These are phyloP conservation scores for Calyptomena viridis DNA, from an alignment of 2,113 vertebrate species.

Conservation along the genomic window DNA sequence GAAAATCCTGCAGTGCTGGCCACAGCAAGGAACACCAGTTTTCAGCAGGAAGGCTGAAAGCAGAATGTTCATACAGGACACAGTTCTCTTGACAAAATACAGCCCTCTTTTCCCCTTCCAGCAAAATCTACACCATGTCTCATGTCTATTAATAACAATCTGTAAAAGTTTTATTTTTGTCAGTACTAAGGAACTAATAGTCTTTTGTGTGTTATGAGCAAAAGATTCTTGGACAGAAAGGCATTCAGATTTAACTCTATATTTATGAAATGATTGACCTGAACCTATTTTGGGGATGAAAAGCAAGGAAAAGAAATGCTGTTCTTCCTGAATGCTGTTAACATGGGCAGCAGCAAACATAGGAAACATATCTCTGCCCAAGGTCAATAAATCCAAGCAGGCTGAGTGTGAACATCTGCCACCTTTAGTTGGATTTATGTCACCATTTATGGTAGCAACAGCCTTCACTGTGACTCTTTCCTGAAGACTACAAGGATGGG, in stretches of 20 bases:
- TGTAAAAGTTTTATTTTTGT: neutral
- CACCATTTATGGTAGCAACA: conserved; percentile 39
- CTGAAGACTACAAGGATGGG: neutral
- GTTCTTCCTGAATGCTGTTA: neutral
- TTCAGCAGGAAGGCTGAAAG: neutral
- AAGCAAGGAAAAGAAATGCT: neutral
- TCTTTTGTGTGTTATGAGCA: neutral
- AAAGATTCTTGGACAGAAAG: neutral
- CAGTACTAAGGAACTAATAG: neutral
- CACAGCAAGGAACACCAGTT: neutral
- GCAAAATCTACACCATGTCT: neutral
- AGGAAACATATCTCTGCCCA: neutral
- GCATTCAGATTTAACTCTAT: neutral
- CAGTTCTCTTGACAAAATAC: neutral
- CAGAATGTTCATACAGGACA: neutral
- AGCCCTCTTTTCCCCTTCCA: neutral
- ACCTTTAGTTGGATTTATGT: neutral
- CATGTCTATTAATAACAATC: conserved; percentile 11
- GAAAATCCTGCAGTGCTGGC: neutral
- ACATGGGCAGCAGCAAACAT: neutral
- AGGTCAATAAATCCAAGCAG: neutral
- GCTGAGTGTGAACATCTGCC: neutral
- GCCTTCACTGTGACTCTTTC: neutral
- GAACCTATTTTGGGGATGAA: neutral
- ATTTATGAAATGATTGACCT: neutral